Evolutionary conservation across 2,888 invertebrate genomes (phyloP).

Genomic region (Limnephilus auricula): DNA sequence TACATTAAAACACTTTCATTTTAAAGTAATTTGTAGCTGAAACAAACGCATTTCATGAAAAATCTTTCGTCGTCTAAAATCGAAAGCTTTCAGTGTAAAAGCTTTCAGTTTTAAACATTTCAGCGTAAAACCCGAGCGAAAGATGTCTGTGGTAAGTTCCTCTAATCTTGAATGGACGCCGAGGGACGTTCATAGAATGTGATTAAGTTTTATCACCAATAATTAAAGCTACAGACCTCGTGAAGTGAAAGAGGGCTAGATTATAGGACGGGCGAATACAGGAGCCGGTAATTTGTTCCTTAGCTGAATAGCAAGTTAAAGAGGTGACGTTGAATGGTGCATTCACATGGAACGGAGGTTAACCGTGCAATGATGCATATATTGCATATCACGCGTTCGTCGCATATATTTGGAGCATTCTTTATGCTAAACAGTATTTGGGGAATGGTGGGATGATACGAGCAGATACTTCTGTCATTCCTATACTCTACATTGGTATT

Average conservation of each 20-base stretch:
- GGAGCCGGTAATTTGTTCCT: background rate
- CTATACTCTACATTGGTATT: background rate
- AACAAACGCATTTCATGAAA: background rate
- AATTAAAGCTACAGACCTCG: background rate
- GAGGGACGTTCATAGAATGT: background rate
- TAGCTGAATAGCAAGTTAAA: background rate
- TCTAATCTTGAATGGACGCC: background rate
- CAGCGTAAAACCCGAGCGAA: background rate
- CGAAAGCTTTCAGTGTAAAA: background rate
- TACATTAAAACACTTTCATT: background rate
- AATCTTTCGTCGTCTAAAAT: background rate
- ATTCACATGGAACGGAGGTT: background rate
- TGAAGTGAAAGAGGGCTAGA: background rate
- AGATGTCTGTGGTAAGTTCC: background rate
- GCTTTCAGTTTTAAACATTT: background rate
- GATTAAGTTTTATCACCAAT: background rate
- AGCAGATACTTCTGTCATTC: background rate
- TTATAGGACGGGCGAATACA: background rate
- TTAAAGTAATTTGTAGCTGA: background rate
- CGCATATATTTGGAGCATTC: background rate
- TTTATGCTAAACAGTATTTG: background rate
- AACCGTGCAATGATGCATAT: background rate
- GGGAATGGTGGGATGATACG: background rate
- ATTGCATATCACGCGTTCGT: background rate
- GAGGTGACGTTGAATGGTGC: background rate